Evolutionary conservation across 2,797 vertebrate species (phyloP).

Genomic region (Gorsachius magnificus): DNA sequence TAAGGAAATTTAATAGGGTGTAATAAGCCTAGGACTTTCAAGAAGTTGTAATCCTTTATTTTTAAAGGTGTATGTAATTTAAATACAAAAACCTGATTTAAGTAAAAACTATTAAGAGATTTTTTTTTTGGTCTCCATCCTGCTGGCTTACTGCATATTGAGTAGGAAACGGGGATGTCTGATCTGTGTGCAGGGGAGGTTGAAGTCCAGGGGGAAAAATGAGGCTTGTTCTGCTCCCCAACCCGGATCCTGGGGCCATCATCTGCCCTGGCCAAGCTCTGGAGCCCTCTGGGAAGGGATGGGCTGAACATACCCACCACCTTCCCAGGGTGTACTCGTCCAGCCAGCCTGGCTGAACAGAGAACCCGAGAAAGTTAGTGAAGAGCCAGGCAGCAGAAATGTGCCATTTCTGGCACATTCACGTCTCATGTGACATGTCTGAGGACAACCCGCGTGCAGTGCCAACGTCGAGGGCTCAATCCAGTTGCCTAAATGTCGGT

Average conservation of each 20-base stretch:
- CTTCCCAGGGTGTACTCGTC: background rate
- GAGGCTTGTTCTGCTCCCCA: background rate
- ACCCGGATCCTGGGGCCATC: rapidly evolving
- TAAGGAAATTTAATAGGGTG: background rate
- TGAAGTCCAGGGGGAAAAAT: background rate
- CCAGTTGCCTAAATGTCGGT: background rate
- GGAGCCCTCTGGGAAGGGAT: background rate
- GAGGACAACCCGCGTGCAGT: rapidly evolving
- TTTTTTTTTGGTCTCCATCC: background rate
- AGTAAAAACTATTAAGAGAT: background rate
- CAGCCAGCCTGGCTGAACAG: background rate
- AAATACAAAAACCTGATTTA: background rate
- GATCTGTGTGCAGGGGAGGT: background rate
- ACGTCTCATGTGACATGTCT: too few species aligned
- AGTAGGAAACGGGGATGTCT: background rate
- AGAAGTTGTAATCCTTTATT: background rate
- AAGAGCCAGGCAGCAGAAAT: background rate
- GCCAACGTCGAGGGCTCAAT: background rate
- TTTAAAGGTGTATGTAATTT: background rate
- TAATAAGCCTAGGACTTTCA: background rate
- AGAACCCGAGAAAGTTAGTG: background rate
- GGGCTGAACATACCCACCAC: background rate
- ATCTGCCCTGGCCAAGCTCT: background rate
- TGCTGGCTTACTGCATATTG: background rate
- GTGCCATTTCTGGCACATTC: too few species aligned